Evolutionary conservation across 2,113 vertebrate genomes (phyloP), one percentile per base, ranked within the genome.

Genomic region (Chionodraco myersi): DNA sequence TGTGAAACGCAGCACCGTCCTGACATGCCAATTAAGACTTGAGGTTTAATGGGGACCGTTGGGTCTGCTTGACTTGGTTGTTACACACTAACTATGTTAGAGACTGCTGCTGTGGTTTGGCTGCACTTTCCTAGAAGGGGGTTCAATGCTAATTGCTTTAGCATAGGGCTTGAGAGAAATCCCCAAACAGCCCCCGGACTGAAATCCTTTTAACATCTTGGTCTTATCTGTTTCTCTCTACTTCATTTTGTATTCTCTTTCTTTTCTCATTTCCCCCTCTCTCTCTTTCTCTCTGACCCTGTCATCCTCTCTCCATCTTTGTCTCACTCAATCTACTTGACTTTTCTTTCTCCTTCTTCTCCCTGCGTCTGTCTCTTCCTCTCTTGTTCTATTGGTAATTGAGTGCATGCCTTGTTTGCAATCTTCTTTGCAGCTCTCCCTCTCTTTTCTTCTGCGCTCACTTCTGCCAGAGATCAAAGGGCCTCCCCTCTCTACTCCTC

Each of bases 61-160:
- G 83, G 86, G 84, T 89, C 80, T 75, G 77, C 79, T 86, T 74
- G 83, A 86, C 83, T 91, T 84, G 85, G 88, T 92, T 88, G 86
- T 88, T 89, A 72, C 86, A 76, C 86, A 21, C 83, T 94, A 94
- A 94, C 90, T 69, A 75, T 65, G 88, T 93, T 88, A 90, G 88
- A 84, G 85, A 68, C 74, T 66, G 84, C 80, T 52, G 45, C 86
- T 90, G 92, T 83, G 91, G 89, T 93, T 88, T 76, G 86, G 56
- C 86, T 82, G 84, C 66, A 54, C 86, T 92, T 90, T 94, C 85
- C 90, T 91, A 91, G 86, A 93, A 89, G 91, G 73, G 30, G 89
- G 83, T 87, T 95, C 94, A 84, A 91, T 95, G 86, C 92, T 95
- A 95, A 95, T 95, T 94, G 92, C 90, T 93, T 95, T 92, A 94